Percentiles rank a stretch among this genome's conserved stretches.
These are phyloP conservation scores for Allophyes oxyacanthae DNA, from an alignment of 2,888 invertebrate species.

Conservation along the genomic window DNA sequence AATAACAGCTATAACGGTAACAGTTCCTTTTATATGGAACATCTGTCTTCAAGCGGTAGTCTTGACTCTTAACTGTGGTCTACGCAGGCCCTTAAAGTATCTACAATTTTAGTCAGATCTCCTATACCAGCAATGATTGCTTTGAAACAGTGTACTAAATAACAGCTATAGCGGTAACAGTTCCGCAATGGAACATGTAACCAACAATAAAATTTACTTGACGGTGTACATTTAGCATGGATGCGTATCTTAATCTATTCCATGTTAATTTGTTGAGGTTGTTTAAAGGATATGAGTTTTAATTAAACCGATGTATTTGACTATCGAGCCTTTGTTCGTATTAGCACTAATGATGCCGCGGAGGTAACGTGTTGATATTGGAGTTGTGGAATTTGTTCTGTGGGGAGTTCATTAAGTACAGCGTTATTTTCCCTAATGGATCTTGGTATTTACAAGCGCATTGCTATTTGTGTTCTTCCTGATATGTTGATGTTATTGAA, in stretches of 20 bases:
- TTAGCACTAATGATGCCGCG: constrained; percentile 33
- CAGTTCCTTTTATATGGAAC: no score
- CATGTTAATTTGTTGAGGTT: constrained; percentile 39
- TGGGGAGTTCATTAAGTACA: not conserved
- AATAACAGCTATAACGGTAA: no score
- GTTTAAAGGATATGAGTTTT: constrained; percentile 44
- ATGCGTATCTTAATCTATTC: constrained; percentile 31
- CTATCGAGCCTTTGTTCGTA: constrained; percentile 27
- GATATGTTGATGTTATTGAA: no score
- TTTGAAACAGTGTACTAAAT: constrained; percentile 12
- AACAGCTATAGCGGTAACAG: constrained; percentile 21
- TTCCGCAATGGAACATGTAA: constrained; percentile 10
- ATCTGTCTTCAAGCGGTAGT: no score
- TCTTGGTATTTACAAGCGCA: no score
- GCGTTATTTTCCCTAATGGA: not conserved
- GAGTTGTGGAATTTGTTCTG: constrained; percentile 5
- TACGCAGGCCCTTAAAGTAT: no score
- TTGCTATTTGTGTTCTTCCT: no score
- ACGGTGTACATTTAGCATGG: constrained; percentile 23
- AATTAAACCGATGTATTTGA: constrained; percentile 51
- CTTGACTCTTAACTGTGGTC: no score
- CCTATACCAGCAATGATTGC: constrained; percentile 3
- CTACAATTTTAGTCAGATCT: not conserved
- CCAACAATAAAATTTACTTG: constrained; percentile 34
- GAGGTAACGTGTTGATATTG: constrained; percentile 19